Evolutionary conservation across 30 jellyfish, hydroid and myxozoan genomes (phyloP).

Genomic region (Hydractinia echinata): DNA sequence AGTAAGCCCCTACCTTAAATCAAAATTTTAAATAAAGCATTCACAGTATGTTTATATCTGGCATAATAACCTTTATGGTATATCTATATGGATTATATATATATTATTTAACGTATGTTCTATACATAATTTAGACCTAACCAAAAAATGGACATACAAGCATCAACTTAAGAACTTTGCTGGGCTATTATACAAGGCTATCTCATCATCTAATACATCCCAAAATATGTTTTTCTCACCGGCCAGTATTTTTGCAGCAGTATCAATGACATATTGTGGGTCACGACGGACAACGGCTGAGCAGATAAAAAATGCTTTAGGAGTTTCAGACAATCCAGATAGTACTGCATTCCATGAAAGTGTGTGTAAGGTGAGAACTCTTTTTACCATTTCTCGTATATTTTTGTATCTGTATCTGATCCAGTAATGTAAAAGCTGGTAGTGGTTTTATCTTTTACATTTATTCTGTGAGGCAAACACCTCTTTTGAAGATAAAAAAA

Average conservation of each 20-base stretch:
- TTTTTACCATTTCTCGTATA: too few species aligned
- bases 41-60: too few species aligned
- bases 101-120: not conserved
- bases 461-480: too few species aligned
- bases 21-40: too few species aligned
- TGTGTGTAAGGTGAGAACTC: not conserved
- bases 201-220: not conserved
- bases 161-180: not conserved
- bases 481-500: too few species aligned
- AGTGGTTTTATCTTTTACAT: too few species aligned
- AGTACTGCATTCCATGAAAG: not conserved
- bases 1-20: too few species aligned
- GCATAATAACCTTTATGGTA: not conserved
- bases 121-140: not conserved
- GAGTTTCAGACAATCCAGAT: not conserved
- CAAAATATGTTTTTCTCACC: conserved; percentile 61
- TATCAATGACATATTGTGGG: conserved; percentile 63
- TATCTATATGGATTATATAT: not conserved
- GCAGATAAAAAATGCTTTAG: conserved; percentile 49
- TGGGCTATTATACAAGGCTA: not conserved
- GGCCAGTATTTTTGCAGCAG: conserved; percentile 44
- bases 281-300: conserved; percentile 27
- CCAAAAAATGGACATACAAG: not conserved
- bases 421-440: too few species aligned
- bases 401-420: too few species aligned